Percentiles rank a stretch among this genome's conserved stretches.
Conservation (phyloP, 2,113 vertebrate species). For the Nipponia nippon region DNA sequence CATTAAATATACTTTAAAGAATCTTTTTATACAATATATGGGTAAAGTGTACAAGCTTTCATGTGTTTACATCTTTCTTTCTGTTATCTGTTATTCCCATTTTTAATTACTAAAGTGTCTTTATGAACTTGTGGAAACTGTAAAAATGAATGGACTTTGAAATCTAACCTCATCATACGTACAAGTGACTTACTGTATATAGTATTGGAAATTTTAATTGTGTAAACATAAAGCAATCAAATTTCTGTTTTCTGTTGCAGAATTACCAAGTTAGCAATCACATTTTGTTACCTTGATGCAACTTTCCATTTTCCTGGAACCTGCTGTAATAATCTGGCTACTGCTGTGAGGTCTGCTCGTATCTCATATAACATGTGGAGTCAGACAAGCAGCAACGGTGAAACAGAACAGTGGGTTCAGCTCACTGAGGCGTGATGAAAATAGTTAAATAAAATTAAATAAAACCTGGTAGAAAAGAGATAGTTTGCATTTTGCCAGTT, state of each 20-base stretch:
- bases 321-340: not conserved
- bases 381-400: not conserved
- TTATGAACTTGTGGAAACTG: not conserved
- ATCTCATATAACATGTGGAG: not conserved
- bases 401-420: not conserved
- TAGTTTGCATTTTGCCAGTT: not conserved
- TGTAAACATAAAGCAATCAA: not conserved
- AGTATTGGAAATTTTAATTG: not conserved
- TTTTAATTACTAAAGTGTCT: not conserved
- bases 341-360: not conserved
- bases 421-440: not conserved
- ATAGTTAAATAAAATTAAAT: not conserved
- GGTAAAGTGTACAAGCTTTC: not conserved
- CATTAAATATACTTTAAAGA: not conserved
- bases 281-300: not conserved
- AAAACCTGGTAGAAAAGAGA: not conserved
- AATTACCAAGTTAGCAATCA: not conserved
- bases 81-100: not conserved
- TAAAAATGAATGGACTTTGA: not conserved
- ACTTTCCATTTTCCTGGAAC: not conserved
- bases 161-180: not conserved
- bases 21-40: not conserved
- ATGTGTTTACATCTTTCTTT: not conserved
- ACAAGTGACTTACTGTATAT: not conserved
- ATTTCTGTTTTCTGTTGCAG: not conserved